Evolutionary conservation across 1,140 invertebrate genomes (phyloP).

Genomic region (Phthorimaea operculella): DNA sequence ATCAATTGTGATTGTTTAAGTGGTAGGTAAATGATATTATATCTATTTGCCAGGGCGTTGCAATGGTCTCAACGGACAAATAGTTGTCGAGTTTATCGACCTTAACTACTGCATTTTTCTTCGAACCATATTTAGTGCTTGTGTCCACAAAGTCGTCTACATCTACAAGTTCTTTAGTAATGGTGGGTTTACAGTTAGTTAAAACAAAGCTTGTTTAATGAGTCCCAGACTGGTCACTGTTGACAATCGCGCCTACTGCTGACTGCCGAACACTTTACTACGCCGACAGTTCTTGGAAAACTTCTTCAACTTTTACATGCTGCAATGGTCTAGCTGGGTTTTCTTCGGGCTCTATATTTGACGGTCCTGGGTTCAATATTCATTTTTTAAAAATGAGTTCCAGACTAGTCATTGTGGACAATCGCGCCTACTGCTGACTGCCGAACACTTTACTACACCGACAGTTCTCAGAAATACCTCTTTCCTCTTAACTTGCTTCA

Average conservation of each 20-base stretch:
- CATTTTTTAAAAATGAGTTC: conserved; percentile 27
- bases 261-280: neutral
- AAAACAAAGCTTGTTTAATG: conserved; percentile 55
- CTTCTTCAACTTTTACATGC: neutral
- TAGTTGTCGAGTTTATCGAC: too few species aligned
- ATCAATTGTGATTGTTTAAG: too few species aligned
- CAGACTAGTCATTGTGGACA: conserved; percentile 28
- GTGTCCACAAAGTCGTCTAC: neutral
- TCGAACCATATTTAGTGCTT: too few species aligned
- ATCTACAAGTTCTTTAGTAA: neutral
- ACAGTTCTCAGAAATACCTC: conserved; percentile 33
- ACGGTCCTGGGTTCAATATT: too few species aligned
- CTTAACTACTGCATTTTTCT: too few species aligned
- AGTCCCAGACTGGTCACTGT: conserved; percentile 27
- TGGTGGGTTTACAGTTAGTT: conserved; percentile 27
- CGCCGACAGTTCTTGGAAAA: conserved; percentile 35
- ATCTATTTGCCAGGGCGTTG: too few species aligned
- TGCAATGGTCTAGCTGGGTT: too few species aligned
- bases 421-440: conserved; percentile 26
- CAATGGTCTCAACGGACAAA: too few species aligned
- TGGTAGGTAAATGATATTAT: too few species aligned
- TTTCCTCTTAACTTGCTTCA: too few species aligned
- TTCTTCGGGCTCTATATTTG: too few species aligned
- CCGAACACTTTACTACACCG: conserved; percentile 9
- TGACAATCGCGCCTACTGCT: conserved; percentile 32